Base-by-base conservation (phyloP, 1,140 invertebrate species). In the Heliconius hermathena region DNA sequence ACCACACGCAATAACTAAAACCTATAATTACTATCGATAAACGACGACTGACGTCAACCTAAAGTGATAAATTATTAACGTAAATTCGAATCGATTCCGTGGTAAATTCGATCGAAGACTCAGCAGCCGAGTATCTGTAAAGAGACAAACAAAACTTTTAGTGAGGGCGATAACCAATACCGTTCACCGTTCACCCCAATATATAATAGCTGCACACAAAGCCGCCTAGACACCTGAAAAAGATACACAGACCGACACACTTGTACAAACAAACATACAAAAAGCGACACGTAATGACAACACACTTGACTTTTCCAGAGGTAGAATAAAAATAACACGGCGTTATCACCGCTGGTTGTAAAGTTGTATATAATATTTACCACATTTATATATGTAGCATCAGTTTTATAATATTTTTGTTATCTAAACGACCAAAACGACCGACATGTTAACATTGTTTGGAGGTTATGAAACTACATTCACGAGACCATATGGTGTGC, bases 101-200 rank as follows among this genome's bases (percentile, higher is more conserved):
- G 26, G 60, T 66, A 66, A 66, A 66, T 29, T 66, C 26, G 60
- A 74, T 52, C 33, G 70, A 66, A 54, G 75, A 33, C 84, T 88
- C 73, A 79, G 83, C 85, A 33, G 81, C 81, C 81, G 80, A 82
- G 85, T 83, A 94, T 92, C 93, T 94, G 93, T 66, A 94, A 77
- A 94, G 91, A 94, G 90, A 94, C 86, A 91, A 87, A 89, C 90
- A 82, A 86, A 83, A 73, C 82, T 80, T 89, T 93, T 92, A 91
- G 83, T 91, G 60, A 81, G 82, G 81, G 73, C 80, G 82, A 85
- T 84, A 79, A 82, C 76, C 78, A 75, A 49, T 73, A 86, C 91
- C 89, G 79, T 90, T 87, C 85, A 93, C 92, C 92, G 78, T 80
- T 80, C 46, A 76, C 66, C 86, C 88, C 54, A 57, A 86, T 52